Evolutionary conservation across 1,140 invertebrate species (phyloP).

Genomic region (Plutomurus gul): DNA sequence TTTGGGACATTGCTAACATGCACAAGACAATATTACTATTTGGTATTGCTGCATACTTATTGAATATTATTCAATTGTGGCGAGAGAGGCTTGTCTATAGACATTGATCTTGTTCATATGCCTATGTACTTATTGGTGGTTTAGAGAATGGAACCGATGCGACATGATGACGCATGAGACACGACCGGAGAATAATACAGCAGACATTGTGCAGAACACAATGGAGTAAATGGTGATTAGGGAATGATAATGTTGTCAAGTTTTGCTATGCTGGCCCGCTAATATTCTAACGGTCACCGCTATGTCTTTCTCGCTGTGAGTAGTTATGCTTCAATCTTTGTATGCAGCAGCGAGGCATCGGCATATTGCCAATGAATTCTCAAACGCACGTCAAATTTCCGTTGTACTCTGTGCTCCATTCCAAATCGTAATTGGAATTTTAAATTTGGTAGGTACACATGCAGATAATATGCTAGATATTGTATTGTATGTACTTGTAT

Average conservation of each 20-base stretch:
- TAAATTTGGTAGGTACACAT: neutral
- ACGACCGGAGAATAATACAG: neutral
- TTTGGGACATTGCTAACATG: constrained; percentile 3
- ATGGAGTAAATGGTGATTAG: constrained; percentile 24
- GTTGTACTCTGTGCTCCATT: neutral
- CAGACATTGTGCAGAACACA: neutral
- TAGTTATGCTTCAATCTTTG: neutral
- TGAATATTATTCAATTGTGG: neutral
- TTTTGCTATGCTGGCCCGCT: neutral
- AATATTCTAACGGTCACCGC: constrained; percentile 11
- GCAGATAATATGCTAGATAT: neutral
- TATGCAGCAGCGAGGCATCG: neutral
- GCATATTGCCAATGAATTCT: neutral
- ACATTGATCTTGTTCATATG: too few relatives aligned
- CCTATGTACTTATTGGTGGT: too few relatives aligned
- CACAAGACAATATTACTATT: constrained; percentile 11
- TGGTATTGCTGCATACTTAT: neutral
- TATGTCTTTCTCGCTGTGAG: neutral
- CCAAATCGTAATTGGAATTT: neutral
- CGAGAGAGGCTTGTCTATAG: neutral
- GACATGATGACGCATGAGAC: constrained; percentile 16
- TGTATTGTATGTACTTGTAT: neutral
- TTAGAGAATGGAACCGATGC: too few relatives aligned
- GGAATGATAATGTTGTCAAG: constrained; percentile 27
- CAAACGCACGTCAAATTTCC: neutral